Percentiles rank a stretch among this genome's conserved stretches.
Conservation (phyloP, 2,113 vertebrate genomes). For the Reinhardtius hippoglossoides region DNA sequence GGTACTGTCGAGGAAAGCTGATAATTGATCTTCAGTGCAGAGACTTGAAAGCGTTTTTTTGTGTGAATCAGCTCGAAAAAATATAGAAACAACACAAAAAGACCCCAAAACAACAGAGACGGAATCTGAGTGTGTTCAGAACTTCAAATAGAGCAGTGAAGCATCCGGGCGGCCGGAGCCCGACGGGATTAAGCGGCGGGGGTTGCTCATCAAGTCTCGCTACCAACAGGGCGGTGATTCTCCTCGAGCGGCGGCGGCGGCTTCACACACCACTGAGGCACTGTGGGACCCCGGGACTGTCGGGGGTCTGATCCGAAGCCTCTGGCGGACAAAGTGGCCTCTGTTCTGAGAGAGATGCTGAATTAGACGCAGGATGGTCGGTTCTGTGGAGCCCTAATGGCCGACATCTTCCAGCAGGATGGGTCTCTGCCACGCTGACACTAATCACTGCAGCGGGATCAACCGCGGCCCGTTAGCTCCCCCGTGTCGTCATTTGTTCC, state of each 20-base stretch:
- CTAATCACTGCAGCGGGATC: slow-evolving; percentile 58
- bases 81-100: slow-evolving; percentile 9
- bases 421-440: slow-evolving; percentile 19
- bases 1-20: slow-evolving; percentile 67
- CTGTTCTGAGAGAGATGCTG: slow-evolving; percentile 35
- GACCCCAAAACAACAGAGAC: slow-evolving; percentile 2
- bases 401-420: slow-evolving; percentile 36
- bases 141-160: slow-evolving; percentile 52
- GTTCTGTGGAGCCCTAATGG: slow-evolving; percentile 30
- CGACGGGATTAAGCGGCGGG: slow-evolving; percentile 58
- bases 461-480: slow-evolving; percentile 39
- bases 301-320: slow-evolving; percentile 27
- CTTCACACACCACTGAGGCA: slow-evolving; percentile 9
- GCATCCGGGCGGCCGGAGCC: slow-evolving; percentile 36
- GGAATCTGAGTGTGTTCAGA: slow-evolving; percentile 40
- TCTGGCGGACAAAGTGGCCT: slow-evolving; percentile 48
- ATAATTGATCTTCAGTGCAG: slow-evolving; percentile 75
- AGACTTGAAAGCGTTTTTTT: slow-evolving; percentile 54
- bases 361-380: background rate
- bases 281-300: slow-evolving; percentile 3
- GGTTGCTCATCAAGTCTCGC: slow-evolving; percentile 62
- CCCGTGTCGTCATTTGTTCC: slow-evolving; percentile 40
- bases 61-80: slow-evolving; percentile 50
- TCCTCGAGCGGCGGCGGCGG: slow-evolving; percentile 15
- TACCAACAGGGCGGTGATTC: slow-evolving; percentile 53